Percentiles rank a stretch among this genome's conserved stretches.
Evolutionary conservation across 92 coral and sea anemone species (phyloP).

Genomic region (Pocillopora meandrina): DNA sequence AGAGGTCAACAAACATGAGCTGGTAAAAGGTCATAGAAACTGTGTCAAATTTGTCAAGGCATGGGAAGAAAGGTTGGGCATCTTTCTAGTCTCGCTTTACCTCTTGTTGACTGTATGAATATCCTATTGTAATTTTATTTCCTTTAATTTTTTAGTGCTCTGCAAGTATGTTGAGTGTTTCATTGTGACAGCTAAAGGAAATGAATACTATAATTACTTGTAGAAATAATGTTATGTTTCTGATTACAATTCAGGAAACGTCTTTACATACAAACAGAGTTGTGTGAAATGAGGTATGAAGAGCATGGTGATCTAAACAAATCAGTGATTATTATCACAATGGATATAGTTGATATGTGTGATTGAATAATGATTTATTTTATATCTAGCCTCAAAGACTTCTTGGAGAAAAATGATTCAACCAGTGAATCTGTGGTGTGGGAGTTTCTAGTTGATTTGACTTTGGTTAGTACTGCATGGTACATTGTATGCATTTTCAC

Average conservation of each 20-base stretch:
- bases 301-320: background rate
- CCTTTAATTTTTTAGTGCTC: no score
- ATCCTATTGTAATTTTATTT: no score
- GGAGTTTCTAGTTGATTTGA: conserved; percentile 86
- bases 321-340: background rate
- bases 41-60: conserved; percentile 94
- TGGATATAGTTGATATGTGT: background rate
- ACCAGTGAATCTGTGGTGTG: conserved; percentile 84
- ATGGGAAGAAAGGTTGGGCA: conserved; percentile 93
- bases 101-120: background rate
- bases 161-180: no score
- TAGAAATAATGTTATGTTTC: background rate
- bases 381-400: conserved; percentile 76
- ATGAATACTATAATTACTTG: no score
- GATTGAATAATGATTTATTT: background rate
- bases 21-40: conserved; percentile 76
- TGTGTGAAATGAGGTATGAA: conserved; percentile 90
- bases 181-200: no score
- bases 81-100: background rate
- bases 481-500: no score
- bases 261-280: conserved; percentile 95
- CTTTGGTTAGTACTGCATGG: conserved; percentile 65
- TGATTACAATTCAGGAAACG: conserved; percentile 68
- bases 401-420: conserved; percentile 72
- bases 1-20: conserved; percentile 95